A percentile compares a stretch with the other conserved stretches of the same genome.
Evolutionary conservation across 2,888 invertebrate species (phyloP).

Genomic region (Cordilura impudica): DNA sequence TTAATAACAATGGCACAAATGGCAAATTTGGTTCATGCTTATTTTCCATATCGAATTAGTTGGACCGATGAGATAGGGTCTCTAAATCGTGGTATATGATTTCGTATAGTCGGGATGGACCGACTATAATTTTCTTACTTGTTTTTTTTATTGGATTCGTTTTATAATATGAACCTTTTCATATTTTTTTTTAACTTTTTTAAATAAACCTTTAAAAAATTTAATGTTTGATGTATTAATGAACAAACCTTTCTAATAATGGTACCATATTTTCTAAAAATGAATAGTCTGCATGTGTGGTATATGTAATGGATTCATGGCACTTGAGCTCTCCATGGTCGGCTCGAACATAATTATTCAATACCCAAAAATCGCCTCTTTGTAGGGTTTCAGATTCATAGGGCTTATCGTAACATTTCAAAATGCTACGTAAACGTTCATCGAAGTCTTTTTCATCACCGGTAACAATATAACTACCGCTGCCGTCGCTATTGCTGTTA

Average conservation of each 20-base stretch:
- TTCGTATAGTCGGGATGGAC: no score
- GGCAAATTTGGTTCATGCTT: no score
- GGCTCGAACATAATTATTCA: slow-evolving; percentile 90
- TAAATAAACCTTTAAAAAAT: not conserved
- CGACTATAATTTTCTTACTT: no score
- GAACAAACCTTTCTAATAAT: slow-evolving; percentile 84
- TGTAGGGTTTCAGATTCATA: slow-evolving; percentile 82
- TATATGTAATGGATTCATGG: slow-evolving; percentile 92
- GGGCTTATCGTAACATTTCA: slow-evolving; percentile 83
- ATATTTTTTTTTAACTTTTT: not conserved
- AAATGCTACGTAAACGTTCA: slow-evolving; percentile 74
- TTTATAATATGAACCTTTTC: not conserved
- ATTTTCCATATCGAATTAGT: no score
- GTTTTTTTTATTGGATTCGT: no score
- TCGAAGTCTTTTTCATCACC: slow-evolving; percentile 77
- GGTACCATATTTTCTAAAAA: slow-evolving; percentile 94
- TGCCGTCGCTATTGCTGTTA: slow-evolving; percentile 72
- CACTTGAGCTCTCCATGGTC: slow-evolving; percentile 84
- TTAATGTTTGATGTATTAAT: no score
- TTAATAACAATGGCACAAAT: no score
- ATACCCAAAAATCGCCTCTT: slow-evolving; percentile 91
- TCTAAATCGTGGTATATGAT: no score
- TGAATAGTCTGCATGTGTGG: slow-evolving; percentile 94
- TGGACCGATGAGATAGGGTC: no score
- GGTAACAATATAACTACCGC: slow-evolving; percentile 70